These are phyloP conservation scores for Ginglymostoma cirratum DNA, from an alignment of 2,113 vertebrate genomes.

Conservation along the genomic window DNA sequence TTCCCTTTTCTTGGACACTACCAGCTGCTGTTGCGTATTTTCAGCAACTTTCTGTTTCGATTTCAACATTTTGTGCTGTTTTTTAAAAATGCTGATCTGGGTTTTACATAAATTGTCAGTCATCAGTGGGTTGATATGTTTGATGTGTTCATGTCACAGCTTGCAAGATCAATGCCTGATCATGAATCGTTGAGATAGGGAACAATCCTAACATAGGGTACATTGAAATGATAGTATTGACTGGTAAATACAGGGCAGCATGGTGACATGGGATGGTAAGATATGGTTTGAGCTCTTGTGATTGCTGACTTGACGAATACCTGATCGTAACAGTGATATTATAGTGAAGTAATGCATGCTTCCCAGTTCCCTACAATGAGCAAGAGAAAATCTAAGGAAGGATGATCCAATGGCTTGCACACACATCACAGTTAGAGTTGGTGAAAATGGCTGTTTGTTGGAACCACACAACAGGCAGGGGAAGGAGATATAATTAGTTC, in stretches of 20 bases:
- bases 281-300: background rate
- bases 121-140: too few species aligned
- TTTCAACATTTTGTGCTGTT: background rate
- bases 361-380: background rate
- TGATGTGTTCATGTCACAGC: background rate
- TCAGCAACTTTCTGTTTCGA: background rate
- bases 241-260: background rate
- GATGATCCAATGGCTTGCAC: background rate
- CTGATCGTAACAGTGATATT: background rate
- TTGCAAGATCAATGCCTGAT: background rate
- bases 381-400: background rate
- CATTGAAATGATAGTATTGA: background rate
- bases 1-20: background rate
- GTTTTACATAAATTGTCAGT: background rate
- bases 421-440: background rate
- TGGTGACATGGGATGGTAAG: background rate
- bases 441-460: background rate
- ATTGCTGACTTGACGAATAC: background rate
- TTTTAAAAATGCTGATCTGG: background rate
- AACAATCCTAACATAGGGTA: background rate
- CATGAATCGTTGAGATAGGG: background rate
- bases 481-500: background rate
- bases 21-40: background rate
- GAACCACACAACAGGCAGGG: background rate
- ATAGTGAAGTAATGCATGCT: background rate